Conservation (phyloP, 2,113 vertebrate genomes). For the Microcebus tavaratra region DNA sequence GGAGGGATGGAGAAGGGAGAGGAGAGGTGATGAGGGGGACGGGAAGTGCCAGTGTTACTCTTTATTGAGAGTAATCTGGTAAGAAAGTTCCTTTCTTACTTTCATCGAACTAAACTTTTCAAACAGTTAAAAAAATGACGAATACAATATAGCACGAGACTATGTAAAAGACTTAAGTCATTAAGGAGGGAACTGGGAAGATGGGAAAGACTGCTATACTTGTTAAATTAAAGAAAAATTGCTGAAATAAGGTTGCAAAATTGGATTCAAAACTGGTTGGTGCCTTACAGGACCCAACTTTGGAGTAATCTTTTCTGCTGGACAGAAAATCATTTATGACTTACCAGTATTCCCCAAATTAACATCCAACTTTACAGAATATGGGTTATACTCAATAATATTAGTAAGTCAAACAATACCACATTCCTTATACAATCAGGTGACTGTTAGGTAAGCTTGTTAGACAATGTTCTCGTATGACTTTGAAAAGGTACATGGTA, state of each 20-base stretch:
- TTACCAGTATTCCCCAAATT: background rate
- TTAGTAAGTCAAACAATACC: background rate
- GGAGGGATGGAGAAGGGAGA: background rate
- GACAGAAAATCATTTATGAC: background rate
- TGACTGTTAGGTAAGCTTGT: background rate
- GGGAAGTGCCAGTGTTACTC: background rate
- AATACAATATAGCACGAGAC: background rate
- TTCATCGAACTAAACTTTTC: background rate
- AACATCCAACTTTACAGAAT: background rate
- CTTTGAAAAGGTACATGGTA: background rate
- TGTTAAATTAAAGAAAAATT: slow-evolving; percentile 12
- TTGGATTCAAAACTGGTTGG: background rate
- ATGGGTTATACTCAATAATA: background rate
- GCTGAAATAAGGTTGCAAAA: background rate
- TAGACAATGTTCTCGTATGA: background rate
- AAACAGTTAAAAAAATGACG: background rate
- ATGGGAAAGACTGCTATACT: background rate
- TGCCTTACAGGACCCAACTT: background rate
- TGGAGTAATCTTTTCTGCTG: background rate
- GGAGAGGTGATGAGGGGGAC: background rate
- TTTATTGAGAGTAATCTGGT: background rate
- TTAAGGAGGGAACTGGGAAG: background rate
- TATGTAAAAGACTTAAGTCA: background rate
- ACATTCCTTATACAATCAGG: background rate
- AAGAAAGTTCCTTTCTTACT: background rate